Conservation (phyloP, 2,888 invertebrate genomes). For the Drosophila acutilabella region DNA sequence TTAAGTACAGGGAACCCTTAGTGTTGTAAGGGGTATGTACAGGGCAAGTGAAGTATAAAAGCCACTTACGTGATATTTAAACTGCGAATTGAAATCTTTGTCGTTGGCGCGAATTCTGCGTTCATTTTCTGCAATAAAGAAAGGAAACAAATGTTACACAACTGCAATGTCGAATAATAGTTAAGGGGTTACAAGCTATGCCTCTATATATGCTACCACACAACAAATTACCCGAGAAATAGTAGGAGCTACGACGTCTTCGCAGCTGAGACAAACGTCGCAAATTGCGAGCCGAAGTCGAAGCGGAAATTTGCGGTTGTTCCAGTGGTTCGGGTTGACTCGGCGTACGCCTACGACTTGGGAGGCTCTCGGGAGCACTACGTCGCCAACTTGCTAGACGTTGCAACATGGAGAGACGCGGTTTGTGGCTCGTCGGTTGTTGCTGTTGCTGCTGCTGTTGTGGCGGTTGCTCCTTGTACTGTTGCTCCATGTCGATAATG, state of each 20-base stretch:
- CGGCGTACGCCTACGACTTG: conserved; percentile 49
- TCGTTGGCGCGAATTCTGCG: conserved; percentile 98
- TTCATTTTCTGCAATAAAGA: conserved; percentile 96
- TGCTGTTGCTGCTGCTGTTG: conserved; percentile 36
- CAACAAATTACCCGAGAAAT: conserved; percentile 82
- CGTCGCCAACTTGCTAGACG: conserved; percentile 60
- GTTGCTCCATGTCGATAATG: conserved; percentile 40
- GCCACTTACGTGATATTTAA: conserved; percentile 98
- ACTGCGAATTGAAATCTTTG: conserved; percentile 97
- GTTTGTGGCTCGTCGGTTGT: conserved; percentile 21
- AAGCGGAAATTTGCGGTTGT: conserved; percentile 60
- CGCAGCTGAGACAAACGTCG: conserved; percentile 83
- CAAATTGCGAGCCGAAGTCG: conserved; percentile 59
- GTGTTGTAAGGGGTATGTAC: no score
- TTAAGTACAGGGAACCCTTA: no score
- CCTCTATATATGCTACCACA: not conserved
- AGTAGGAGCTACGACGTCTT: conserved; percentile 84
- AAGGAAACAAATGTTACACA: conserved; percentile 47
- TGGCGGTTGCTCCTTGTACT: conserved; percentile 57
- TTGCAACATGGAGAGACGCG: conserved; percentile 41
- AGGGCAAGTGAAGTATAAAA: not conserved
- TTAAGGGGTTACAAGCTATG: not conserved
- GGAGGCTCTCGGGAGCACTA: conserved; percentile 44
- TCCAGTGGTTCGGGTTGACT: conserved; percentile 33
- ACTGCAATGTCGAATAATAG: no score